Base-by-base conservation (phyloP, 2,888 invertebrate genomes). In the Gasteruption jaculator region DNA sequence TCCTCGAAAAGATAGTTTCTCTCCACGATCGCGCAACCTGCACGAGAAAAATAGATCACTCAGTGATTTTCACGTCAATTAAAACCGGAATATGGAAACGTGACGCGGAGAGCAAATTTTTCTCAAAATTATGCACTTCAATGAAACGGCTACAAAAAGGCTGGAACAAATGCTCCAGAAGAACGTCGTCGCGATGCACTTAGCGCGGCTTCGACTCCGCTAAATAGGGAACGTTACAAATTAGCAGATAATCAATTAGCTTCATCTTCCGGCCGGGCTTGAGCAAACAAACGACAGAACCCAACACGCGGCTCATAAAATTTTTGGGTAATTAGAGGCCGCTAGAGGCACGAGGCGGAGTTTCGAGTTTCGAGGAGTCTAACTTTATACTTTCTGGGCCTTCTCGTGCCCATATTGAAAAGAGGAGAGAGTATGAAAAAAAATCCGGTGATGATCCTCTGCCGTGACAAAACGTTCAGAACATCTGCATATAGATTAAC, bases 231-330 rank as follows among this genome's bases (percentile, higher is more conserved):
- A 60, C 56, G 50, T 57, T 60, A 62, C 61, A 63, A 63, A 65
- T 67, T 64, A 67, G 58, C 61, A 54, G 60, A 63, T 59, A 59
- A 66, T 61, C 65, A 66, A 67, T 66, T 64, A 62, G 53, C 52
- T 45, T 31, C 29, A 49, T 60, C 61, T 60, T 63, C 63, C 61
- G 60, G 61, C 52, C n/a, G 47, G 51, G 54, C 52, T 55, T 60
- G 50, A 56, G 38, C 61, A 62, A 63, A 60, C 57, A 62, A 64
- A 60, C 61, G 58, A 61, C 60, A 62, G 52, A 54, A 50, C 40
- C 38, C 39, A 38, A 38, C 46, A 44, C 35, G 52, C 51, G 51
- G 50, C 50, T 65, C 60, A 52, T 63, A 60, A 61, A 65, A 62
- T 55, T 60, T 62, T 61, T 52, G 52, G 53, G 48, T 64, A 61